Evolutionary conservation across 2,797 vertebrate genomes (phyloP).

Genomic region (Phataginus tetradactyla): DNA sequence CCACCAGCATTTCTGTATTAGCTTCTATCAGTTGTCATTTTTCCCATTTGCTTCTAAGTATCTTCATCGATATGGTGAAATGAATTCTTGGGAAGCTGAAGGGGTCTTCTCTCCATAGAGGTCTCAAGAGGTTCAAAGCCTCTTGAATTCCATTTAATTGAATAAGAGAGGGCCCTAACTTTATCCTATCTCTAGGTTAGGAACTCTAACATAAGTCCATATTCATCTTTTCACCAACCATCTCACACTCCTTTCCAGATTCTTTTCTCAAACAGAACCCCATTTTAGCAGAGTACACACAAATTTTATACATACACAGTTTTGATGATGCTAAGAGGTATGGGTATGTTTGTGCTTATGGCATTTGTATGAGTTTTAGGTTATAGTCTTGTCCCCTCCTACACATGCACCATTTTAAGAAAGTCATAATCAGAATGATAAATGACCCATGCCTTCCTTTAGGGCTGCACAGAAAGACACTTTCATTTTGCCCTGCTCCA

Average conservation of each 20-base stretch:
- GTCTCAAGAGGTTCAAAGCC: not conserved
- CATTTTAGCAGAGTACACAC: not conserved
- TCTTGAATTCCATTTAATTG: not conserved
- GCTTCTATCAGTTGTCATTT: not conserved
- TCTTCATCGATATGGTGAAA: not conserved
- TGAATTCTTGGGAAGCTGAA: not conserved
- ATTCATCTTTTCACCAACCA: not conserved
- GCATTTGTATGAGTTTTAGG: conserved; percentile 50
- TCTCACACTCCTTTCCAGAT: not conserved
- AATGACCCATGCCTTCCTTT: conserved; percentile 69
- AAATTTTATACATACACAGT: not conserved
- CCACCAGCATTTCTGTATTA: not conserved
- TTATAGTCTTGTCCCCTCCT: conserved; percentile 52
- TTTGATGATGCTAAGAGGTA: not conserved
- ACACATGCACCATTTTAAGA: conserved; percentile 56
- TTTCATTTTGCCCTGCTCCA: conserved; percentile 72
- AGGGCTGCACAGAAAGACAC: conserved; percentile 65
- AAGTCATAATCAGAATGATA: conserved; percentile 67
- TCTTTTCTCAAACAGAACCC: conserved; percentile 7
- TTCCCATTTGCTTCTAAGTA: not conserved
- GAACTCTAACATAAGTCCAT: not conserved
- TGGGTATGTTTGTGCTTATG: not conserved
- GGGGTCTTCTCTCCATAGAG: not conserved
- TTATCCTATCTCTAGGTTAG: not conserved
- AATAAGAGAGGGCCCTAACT: not conserved